Base-by-base conservation (phyloP, 2,888 invertebrate genomes). In the Agrochola circellaris region DNA sequence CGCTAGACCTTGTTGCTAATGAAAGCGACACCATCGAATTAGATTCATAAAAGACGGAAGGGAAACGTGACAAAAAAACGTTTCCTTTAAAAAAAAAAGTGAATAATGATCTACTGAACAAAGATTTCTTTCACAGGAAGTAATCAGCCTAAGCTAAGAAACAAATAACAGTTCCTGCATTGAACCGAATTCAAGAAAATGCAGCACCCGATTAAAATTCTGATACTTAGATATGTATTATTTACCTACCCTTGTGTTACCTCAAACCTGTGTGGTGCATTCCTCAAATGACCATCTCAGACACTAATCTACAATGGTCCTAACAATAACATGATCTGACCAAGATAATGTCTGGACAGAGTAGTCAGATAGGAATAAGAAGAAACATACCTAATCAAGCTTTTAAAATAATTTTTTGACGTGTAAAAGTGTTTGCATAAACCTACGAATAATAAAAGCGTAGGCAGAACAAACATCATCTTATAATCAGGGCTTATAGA, bases 111-210 rank as follows among this genome's bases (percentile, higher is more conserved):
- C 38, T 7, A 30, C 38, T 56, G 7, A 34, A 61, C 45, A 61
- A 81, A 61, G 11, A n/a, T 26, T 79, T 79, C 42, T 74, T 82
- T 51, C 42, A 23, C 5, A 61, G 68, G 80, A 84, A 79, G 42
- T 64, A 61, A 79, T 74, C 60, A 17, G 42, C 45, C 30, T 54
- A 62, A 77, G 70, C 48, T n/a, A 82, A 64, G 73, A 79, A 79
- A 61, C 34, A 74, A 42, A 45, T 38, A 30, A 13, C 58, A 62
- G 26, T 82, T 82, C 74, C 64, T 79, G 34, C 42, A 64, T 38
- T 38, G 38, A 38, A 38, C 38, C 38, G 38, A 81, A 26, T 72
- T 61, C 6, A 73, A 62, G 13, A 34, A 45, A 73, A 26, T 26
- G 34, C n/a, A 48, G 2, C 17, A 15, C 13, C 13, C 2, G n/a